Evolutionary conservation across 2,113 vertebrate genomes (phyloP).

Genomic region (Oreocharis arfaki): DNA sequence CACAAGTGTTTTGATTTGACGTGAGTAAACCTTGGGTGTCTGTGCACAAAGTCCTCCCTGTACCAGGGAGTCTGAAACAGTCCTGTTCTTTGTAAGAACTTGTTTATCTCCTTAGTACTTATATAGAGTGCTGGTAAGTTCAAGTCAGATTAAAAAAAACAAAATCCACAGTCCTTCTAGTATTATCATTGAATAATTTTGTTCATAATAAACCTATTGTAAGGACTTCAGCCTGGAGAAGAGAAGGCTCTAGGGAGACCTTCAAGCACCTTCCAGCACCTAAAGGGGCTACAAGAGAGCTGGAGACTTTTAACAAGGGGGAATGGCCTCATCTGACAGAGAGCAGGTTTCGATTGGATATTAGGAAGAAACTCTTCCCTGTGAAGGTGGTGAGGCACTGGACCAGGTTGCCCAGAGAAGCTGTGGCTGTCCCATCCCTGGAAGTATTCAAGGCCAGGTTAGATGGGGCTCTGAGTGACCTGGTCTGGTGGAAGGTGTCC

Average conservation of each 20-base stretch:
- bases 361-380: neutral
- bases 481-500: no score
- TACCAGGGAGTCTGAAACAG: neutral
- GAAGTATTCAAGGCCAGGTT: neutral
- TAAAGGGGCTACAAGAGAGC: neutral
- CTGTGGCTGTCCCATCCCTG: neutral
- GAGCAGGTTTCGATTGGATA: neutral
- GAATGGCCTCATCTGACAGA: neutral
- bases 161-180: neutral
- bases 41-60: neutral
- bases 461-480: neutral
- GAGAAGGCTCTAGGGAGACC: neutral
- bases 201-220: neutral
- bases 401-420: neutral
- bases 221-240: neutral
- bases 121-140: neutral
- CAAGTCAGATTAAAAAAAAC: neutral
- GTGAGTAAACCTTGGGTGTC: neutral
- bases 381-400: neutral
- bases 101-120: neutral
- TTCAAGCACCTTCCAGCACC: neutral
- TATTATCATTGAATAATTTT: neutral
- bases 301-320: neutral
- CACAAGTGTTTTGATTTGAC: neutral
- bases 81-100: neutral